A percentile compares a stretch with the other conserved stretches of the same genome.
These are phyloP conservation scores for Galbula dea DNA, from an alignment of 2,113 vertebrate species.

Conservation along the genomic window DNA sequence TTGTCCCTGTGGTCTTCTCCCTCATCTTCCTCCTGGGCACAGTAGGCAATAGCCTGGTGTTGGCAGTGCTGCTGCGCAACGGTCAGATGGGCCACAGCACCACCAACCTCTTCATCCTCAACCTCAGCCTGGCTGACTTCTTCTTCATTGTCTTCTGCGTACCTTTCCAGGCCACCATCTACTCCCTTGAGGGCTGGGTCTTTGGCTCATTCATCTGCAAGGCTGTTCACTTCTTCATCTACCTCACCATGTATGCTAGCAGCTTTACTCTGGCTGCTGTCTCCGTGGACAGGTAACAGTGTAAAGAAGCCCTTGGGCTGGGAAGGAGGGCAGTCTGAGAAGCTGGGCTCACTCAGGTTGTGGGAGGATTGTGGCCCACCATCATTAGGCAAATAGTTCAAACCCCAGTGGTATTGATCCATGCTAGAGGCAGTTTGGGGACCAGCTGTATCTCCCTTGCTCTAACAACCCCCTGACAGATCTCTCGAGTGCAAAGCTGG, in stretches of 20 bases:
- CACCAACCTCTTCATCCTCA: too few species aligned
- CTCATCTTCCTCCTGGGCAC: slow-evolving; percentile 87
- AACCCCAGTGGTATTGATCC: not conserved
- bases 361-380: not conserved
- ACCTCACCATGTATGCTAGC: slow-evolving; percentile 90
- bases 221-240: slow-evolving; percentile 88
- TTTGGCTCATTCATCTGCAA: slow-evolving; percentile 90
- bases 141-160: slow-evolving; percentile 91
- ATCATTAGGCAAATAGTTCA: not conserved
- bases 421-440: not conserved
- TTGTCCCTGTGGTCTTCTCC: slow-evolving; percentile 86
- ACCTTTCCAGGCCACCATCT: slow-evolving; percentile 90
- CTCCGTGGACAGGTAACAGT: slow-evolving; percentile 83
- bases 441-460: not conserved
- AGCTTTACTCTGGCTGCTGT: slow-evolving; percentile 87
- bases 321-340: not conserved
- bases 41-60: slow-evolving; percentile 84
- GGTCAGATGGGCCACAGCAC: slow-evolving; percentile 81
- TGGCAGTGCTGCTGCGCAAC: slow-evolving; percentile 82
- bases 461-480: not conserved
- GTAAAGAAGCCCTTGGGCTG: not conserved
- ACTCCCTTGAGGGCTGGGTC: slow-evolving; percentile 86
- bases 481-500: not conserved
- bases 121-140: slow-evolving; percentile 87
- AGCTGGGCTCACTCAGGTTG: not conserved